Evolutionary conservation across 2,797 vertebrate species (phyloP), one percentile per base, ranked within the genome.

Genomic region (Betta splendens): DNA sequence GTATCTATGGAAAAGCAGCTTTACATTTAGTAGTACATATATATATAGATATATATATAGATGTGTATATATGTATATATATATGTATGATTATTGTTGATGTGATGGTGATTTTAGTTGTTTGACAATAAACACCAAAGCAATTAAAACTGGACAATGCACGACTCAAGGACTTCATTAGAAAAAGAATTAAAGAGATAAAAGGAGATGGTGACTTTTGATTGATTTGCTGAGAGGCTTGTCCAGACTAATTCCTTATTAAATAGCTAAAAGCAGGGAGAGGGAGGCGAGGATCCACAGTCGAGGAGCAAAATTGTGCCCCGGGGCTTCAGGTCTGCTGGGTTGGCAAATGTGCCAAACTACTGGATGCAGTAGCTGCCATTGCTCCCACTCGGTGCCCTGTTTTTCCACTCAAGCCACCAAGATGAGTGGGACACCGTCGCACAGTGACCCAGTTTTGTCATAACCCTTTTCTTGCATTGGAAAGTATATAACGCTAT

Each of bases 381-480:
- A 36, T 18, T 45, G 64, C 54, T 75, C 48, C 78, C 74, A 71
- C 54, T 72, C 59, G 55, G 38, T 12, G 47, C 9, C 72, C 80
- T 72, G 75, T 51, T 72, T 77, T 77, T 75, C 69, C 45, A 48
- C 63, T 72, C 54, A 68, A 18, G 26, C 56, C 31, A 53, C 45
- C 64, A 32, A 75, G 64, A 64, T 15, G 56, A 60, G 47, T 7
- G 16, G 58, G 67, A 62, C 72, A 53, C 61, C 39, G 53, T 66
- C 63, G 72, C 79, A 80, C 64, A 72, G 29, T 81, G 80, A 86
- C 85, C 82, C 44, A 76, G 33, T 79, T 84, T 74, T 56, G 69
- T 72, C 55, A 55, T 38, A 44, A 44, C 62, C 21, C 29, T 28
- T 29, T 55, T 77, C 55, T 40, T 39, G 23, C 50, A 12, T 32